Conservation (phyloP, 2,888 invertebrate species). For the Margaritifera margaritifera region DNA sequence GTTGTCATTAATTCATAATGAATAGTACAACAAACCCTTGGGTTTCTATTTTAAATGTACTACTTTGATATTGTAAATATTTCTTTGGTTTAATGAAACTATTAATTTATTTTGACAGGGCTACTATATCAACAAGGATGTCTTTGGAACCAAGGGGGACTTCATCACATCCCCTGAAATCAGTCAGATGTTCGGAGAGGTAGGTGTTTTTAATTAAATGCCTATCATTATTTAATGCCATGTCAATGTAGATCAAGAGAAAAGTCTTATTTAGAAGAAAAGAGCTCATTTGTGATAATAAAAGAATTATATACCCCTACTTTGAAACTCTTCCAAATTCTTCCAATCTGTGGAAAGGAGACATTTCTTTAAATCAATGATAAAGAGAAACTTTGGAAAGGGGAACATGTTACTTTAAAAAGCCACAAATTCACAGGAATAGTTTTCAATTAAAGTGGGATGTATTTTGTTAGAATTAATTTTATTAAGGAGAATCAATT, state of each 20-base stretch:
- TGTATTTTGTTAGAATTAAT: too few species aligned
- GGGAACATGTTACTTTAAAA: too few species aligned
- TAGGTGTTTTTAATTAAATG: constrained; percentile 64
- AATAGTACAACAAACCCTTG: neutral
- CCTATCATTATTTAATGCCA: neutral
- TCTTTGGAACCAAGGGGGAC: constrained; percentile 91
- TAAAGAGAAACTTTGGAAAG: too few species aligned
- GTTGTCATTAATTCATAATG: neutral
- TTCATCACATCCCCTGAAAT: constrained; percentile 99
- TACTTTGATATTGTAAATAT: neutral
- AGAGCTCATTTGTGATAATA: too few species aligned
- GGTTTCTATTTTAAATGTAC: neutral
- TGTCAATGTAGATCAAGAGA: neutral
- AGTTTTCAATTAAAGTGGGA: too few species aligned
- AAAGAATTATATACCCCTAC: too few species aligned
- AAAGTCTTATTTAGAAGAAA: neutral
- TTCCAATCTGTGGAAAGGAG: too few species aligned
- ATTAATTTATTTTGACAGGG: constrained; percentile 75
- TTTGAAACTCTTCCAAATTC: too few species aligned
- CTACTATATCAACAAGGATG: constrained; percentile 93
- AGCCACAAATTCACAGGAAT: too few species aligned
- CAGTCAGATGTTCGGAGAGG: constrained; percentile 96
- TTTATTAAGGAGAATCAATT: too few species aligned
- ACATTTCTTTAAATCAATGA: too few species aligned
- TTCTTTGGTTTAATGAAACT: neutral